Evolutionary conservation across 2,797 vertebrate species (phyloP).

Genomic region (Syncerus caffer): DNA sequence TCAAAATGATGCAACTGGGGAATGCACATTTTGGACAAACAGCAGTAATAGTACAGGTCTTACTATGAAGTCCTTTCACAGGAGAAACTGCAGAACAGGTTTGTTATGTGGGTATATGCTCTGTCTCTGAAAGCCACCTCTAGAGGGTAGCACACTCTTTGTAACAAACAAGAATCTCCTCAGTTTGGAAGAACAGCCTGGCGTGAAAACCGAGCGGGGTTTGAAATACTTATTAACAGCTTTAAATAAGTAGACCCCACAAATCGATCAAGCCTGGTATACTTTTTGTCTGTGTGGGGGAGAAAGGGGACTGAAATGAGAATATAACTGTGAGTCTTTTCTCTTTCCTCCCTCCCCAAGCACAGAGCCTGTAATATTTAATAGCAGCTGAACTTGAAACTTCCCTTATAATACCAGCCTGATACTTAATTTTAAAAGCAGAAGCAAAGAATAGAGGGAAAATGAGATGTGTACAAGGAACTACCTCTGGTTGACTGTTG

Average conservation of each 20-base stretch:
- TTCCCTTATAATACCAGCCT: background rate
- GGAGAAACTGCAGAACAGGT: background rate
- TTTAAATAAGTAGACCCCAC: background rate
- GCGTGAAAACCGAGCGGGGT: background rate
- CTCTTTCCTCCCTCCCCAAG: background rate
- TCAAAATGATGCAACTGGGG: background rate
- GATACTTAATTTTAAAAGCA: background rate
- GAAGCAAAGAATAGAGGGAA: background rate
- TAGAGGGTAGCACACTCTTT: conserved; percentile 72
- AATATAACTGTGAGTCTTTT: background rate
- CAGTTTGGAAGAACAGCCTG: background rate
- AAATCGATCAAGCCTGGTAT: background rate
- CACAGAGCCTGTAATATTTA: background rate
- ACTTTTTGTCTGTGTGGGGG: background rate
- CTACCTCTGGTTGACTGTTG: background rate
- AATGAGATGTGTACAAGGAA: background rate
- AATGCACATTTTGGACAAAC: background rate
- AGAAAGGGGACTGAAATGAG: background rate
- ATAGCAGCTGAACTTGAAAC: conserved; percentile 3
- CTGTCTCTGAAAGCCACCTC: conserved; percentile 38
- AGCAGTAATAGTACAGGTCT: background rate
- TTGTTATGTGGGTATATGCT: background rate
- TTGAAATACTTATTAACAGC: conserved; percentile 8
- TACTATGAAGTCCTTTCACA: background rate
- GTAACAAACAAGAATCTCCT: background rate